Evolutionary conservation across 2,888 invertebrate species (phyloP), one percentile per base, ranked within the genome.

Genomic region (Schizotus pectinicornis): DNA sequence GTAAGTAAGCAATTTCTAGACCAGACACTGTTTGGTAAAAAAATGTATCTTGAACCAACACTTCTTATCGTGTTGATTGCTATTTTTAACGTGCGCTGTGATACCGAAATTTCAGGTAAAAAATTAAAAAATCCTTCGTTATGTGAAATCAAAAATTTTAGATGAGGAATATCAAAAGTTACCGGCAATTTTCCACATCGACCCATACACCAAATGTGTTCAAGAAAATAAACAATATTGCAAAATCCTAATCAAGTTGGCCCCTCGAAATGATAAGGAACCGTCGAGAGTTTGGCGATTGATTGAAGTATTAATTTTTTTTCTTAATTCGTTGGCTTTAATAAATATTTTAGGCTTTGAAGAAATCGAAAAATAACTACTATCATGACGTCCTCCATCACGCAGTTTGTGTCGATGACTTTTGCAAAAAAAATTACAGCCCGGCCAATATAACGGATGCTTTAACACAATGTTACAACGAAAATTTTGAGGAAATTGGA

Each of bases 381-480:
- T 65, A 69, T 48, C 68, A 69, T 37, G 61, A 67, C 13, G 65
- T 67, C 43, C 48, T 70, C 6, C 66, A 59, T 47, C 64, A 69
- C 41, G 68, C 67, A 1, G 60, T 70, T 47, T 70, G 70, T 33
- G 50, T 62, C 13, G 53, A 69, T 2, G 56, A 65, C 43, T 46
- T 57, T 55, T 62, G 69, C 43, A 53, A 58, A 36, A 31, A 34
- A 35, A 36, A 30, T 9, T 11, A 51, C 34, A 47, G 22, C 54
- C 12, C 14, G 30, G 13, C 36, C 35, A 32, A 36, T 8, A 32
- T 54, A 9, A 30, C 7, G 9, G 22, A 45, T n/a, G 14, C 34
- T 33, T 11, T 62, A 39, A 46, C 61, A 22, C 30, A 63, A 11
- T 62, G 64, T 54, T 68, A 65, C 36, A 47, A 47, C 6, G 9